phyloP scores from a whole-genome alignment of 2,797 vertebrate genomes.

The Nothura maculosa region DNA sequence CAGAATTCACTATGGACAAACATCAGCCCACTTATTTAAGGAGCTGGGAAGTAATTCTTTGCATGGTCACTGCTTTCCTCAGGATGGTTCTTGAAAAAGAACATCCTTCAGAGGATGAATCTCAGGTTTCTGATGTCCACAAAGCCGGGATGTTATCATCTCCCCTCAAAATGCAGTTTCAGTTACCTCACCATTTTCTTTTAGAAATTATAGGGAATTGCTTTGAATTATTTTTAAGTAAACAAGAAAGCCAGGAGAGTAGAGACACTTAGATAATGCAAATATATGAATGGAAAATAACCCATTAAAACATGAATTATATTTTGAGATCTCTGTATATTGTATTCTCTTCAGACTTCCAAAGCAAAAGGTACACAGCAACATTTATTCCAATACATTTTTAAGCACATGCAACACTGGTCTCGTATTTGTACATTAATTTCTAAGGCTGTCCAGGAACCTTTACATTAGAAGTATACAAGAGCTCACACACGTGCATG shows the following conservation, averaged over 20 bases:
- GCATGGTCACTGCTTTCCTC: fast-evolving
- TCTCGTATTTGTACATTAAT: conserved; percentile 31
- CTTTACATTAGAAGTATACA: conserved; percentile 31
- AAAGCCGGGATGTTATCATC: not conserved
- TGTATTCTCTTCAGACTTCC: conserved; percentile 51
- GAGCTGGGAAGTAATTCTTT: not conserved
- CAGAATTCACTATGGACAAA: not conserved
- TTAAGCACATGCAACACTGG: conserved; percentile 49
- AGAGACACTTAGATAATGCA: not conserved
- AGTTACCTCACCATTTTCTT: not conserved
- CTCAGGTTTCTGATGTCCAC: not conserved
- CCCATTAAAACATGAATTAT: conserved; percentile 45
- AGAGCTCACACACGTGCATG: conserved; percentile 8
- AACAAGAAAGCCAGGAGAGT: not conserved
- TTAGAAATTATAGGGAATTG: not conserved
- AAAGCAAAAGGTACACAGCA: conserved; percentile 35
- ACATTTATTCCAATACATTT: conserved; percentile 36
- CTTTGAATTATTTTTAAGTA: not conserved
- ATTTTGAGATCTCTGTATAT: conserved; percentile 44
- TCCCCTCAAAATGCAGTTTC: not conserved
- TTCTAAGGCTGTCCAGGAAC: conserved; percentile 39
- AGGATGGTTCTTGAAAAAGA: not conserved
- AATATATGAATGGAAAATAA: conserved; percentile 1
- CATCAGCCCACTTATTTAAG: fast-evolving
- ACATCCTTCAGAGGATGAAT: not conserved